phyloP scores from a whole-genome alignment of 2,888 invertebrate genomes.

The Atethmia centrago region DNA sequence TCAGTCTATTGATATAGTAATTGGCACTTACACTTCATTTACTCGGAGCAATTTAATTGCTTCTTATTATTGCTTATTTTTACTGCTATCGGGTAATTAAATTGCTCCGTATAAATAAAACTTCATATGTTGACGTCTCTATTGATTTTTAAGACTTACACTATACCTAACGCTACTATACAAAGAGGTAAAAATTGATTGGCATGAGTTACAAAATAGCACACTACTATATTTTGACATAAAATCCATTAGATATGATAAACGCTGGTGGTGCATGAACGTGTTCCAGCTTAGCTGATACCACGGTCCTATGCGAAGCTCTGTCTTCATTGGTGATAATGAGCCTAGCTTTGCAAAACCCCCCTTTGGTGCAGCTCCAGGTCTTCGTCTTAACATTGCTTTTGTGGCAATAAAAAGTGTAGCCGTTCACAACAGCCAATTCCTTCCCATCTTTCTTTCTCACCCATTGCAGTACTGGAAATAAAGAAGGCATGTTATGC shows the following conservation, averaged over 20 bases:
- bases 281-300: constrained; percentile 59
- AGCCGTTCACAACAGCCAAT: constrained; percentile 61
- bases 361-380: constrained; percentile 65
- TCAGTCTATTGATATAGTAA: not conserved
- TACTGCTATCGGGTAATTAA: not conserved
- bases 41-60: not conserved
- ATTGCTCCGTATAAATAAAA: not conserved
- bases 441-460: constrained; percentile 63
- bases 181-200: constrained; percentile 8
- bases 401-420: constrained; percentile 57
- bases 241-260: constrained; percentile 59
- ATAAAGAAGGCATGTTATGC: not conserved
- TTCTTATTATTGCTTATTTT: not conserved
- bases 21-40: constrained; percentile 8
- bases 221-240: constrained; percentile 43
- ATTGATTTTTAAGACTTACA: constrained; percentile 28
- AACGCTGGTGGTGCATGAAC: constrained; percentile 57
- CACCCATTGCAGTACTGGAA: constrained; percentile 57
- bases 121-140: not conserved
- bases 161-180: not conserved
- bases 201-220: constrained; percentile 6
- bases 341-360: constrained; percentile 49
- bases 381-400: constrained; percentile 50
- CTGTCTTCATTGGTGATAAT: constrained; percentile 52
- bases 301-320: constrained; percentile 41